Conservation (phyloP, 2,113 vertebrate species). For the Atlantisia rogersi region DNA sequence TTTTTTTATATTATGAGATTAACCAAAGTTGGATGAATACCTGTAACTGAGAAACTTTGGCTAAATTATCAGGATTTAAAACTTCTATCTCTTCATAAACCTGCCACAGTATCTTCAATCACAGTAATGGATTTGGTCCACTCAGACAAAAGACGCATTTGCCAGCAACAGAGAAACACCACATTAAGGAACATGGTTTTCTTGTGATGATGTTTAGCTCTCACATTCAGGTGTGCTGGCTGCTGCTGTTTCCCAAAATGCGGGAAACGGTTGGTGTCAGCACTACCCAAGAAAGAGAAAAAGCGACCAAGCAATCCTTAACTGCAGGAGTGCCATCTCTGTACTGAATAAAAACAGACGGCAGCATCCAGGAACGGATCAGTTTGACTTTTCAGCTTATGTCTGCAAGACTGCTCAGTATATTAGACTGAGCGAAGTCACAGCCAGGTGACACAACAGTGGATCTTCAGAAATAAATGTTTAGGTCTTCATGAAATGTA, state of each 20-base stretch:
- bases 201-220: not conserved
- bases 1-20: not conserved
- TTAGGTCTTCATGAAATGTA: not conserved
- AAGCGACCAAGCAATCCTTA: not conserved
- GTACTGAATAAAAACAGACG: accelerated
- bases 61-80: constrained; percentile 13
- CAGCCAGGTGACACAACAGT: not conserved
- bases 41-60: not conserved
- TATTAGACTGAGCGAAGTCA: not conserved
- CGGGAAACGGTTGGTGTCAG: not conserved
- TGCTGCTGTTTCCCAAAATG: not conserved
- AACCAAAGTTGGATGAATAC: constrained; percentile 17
- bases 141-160: not conserved
- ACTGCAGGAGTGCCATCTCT: not conserved
- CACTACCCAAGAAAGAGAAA: not conserved
- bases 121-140: not conserved
- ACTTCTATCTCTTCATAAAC: not conserved
- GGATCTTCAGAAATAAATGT: not conserved
- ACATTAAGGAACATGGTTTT: not conserved
- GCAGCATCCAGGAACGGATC: not conserved
- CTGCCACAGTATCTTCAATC: not conserved
- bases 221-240: not conserved
- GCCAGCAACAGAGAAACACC: not conserved
- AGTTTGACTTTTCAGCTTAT: not conserved
- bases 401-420: not conserved